A percentile compares a stretch with the other conserved stretches of the same genome.
phyloP scores from a whole-genome alignment of 2,797 vertebrate genomes.

The Crypturellus tataupa region DNA sequence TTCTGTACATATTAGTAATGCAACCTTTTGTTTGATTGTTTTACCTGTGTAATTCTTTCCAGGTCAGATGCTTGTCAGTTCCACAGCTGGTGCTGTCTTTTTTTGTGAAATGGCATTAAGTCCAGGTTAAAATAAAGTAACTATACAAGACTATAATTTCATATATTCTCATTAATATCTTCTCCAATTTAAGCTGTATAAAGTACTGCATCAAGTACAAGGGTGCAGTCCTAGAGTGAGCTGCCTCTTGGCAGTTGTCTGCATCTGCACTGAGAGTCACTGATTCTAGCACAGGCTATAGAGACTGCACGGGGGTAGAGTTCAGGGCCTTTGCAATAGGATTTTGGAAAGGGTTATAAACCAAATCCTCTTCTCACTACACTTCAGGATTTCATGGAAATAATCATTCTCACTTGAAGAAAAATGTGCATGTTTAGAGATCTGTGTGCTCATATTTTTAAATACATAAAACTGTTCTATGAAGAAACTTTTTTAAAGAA shows the following conservation, averaged over 20 bases:
- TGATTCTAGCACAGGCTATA: neutral
- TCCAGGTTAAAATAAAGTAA: neutral
- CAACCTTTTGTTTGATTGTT: neutral
- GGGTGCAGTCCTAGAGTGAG: accelerated
- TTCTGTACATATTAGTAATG: neutral
- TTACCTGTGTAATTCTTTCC: neutral
- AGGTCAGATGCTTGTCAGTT: neutral
- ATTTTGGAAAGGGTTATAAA: neutral
- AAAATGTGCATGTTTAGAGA: neutral
- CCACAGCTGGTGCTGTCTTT: neutral
- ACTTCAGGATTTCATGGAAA: neutral
- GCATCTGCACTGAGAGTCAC: accelerated
- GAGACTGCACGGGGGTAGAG: neutral
- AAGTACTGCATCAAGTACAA: neutral
- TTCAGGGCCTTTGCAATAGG: neutral
- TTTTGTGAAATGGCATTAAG: neutral
- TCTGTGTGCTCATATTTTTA: neutral
- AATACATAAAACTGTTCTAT: neutral
- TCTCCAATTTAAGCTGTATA: neutral
- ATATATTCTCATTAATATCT: neutral
- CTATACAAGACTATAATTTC: neutral
- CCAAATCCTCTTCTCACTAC: neutral
- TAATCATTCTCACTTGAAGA: neutral
- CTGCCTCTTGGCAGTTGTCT: accelerated
- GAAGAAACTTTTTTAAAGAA: neutral